Evolutionary conservation across 1,140 invertebrate species (phyloP).

Genomic region (Lepidurus arcticus): DNA sequence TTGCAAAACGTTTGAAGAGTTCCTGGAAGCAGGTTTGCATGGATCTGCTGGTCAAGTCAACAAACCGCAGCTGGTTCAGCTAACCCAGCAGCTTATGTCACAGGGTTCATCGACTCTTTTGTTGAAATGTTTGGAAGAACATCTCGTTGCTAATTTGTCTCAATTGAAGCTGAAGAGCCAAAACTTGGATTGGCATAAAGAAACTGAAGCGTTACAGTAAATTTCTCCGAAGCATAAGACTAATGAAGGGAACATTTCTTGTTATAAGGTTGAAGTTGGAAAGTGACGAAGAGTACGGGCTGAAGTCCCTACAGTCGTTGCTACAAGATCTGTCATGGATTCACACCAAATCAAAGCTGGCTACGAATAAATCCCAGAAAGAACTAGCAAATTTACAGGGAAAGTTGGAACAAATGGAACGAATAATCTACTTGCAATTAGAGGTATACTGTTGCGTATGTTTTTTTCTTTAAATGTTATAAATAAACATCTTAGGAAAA

Average conservation of each 20-base stretch:
- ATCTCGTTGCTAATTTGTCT: not conserved
- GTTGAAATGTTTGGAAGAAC: not conserved
- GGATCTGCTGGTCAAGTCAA: not conserved
- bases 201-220: not conserved
- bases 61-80: not conserved
- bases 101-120: not conserved
- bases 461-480: not conserved
- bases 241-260: not conserved
- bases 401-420: slow-evolving; percentile 26
- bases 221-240: not conserved
- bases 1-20: not conserved
- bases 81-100: not conserved
- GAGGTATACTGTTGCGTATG: not conserved
- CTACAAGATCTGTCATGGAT: slow-evolving; percentile 28
- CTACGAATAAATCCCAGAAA: slow-evolving; percentile 1
- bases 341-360: not conserved
- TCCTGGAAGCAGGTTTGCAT: not conserved
- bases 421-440: not conserved
- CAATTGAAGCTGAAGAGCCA: not conserved
- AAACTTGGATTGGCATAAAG: not conserved
- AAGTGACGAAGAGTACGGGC: not conserved
- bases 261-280: not conserved
- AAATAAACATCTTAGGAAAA: not conserved
- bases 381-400: not conserved
- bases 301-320: slow-evolving; percentile 24